Percentiles rank a stretch among this genome's conserved stretches.
Evolutionary conservation across 2,888 invertebrate genomes (phyloP).

Genomic region (Azorinus chamasolen): DNA sequence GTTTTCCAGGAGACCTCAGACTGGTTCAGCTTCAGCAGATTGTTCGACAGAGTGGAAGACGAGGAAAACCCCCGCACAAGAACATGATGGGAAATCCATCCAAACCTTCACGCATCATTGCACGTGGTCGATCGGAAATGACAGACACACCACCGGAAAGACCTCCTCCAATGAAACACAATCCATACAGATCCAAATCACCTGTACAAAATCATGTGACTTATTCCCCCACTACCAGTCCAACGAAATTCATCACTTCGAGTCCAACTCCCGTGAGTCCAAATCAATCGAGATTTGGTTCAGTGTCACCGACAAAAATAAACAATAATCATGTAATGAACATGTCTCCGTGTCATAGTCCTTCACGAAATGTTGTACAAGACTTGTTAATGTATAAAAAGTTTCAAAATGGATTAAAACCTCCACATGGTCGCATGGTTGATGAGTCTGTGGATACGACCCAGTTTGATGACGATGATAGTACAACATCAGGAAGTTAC

Average conservation of each 20-base stretch:
- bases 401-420: constrained; percentile 59
- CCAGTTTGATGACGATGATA: constrained; percentile 57
- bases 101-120: constrained; percentile 53
- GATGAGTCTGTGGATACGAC: constrained; percentile 64
- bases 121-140: constrained; percentile 29
- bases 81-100: constrained; percentile 5
- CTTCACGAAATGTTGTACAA: constrained; percentile 60
- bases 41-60: constrained; percentile 56
- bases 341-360: constrained; percentile 36
- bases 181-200: constrained; percentile 53
- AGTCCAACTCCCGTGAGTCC: constrained; percentile 55
- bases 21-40: constrained; percentile 51
- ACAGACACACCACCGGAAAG: constrained; percentile 49
- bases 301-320: constrained; percentile 39
- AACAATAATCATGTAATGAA: constrained; percentile 5
- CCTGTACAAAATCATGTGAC: constrained; percentile 40
- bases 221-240: constrained; percentile 47
- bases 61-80: constrained; percentile 56
- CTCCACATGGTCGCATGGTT: constrained; percentile 24
- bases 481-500: constrained; percentile 62
- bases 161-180: constrained; percentile 59
- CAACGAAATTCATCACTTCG: constrained; percentile 46
- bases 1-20: constrained; percentile 56
- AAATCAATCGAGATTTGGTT: constrained; percentile 31
- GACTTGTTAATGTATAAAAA: constrained; percentile 65